Percentiles rank a stretch among this genome's conserved stretches.
Evolutionary conservation across 2,888 invertebrate species (phyloP).

Genomic region (Xanthorhoe designata): DNA sequence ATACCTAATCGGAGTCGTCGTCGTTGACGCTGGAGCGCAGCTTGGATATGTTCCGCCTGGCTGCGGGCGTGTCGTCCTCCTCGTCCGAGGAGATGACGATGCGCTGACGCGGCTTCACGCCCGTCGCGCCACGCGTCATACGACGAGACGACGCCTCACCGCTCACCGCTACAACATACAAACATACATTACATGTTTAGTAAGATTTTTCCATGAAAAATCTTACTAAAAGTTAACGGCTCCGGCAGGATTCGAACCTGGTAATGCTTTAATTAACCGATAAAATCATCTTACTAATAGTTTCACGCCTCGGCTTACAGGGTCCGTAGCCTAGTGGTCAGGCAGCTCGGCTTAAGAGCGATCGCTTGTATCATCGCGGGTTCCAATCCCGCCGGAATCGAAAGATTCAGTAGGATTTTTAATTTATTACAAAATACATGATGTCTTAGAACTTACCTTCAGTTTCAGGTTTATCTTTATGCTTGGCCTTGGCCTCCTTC

Average conservation of each 20-base stretch:
- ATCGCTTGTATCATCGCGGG: no score
- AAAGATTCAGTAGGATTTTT: no score
- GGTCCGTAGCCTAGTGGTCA: no score
- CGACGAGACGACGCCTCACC: slow-evolving; percentile 62
- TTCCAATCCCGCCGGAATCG: no score
- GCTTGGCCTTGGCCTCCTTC: slow-evolving; percentile 73
- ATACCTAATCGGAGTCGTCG: slow-evolving; percentile 71
- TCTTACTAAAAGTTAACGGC: no score
- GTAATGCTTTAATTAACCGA: no score
- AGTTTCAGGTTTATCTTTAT: slow-evolving; percentile 60
- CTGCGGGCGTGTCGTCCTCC: slow-evolving; percentile 82
- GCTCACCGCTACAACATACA: slow-evolving; percentile 16
- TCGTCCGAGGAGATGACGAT: slow-evolving; percentile 84
- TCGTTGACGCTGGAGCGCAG: slow-evolving; percentile 77
- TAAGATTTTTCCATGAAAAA: no score
- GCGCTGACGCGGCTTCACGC: slow-evolving; percentile 81
- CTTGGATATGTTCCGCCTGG: slow-evolving; percentile 78
- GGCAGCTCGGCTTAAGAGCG: no score
- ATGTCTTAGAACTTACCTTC: slow-evolving; percentile 48
- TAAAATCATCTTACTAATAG: no score
- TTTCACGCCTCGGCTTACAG: no score
- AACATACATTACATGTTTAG: not conserved
- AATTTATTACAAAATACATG: no score
- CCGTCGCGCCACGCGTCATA: slow-evolving; percentile 82
- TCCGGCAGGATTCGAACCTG: no score